Evolutionary conservation across 23 tunicate species (phyloP), one percentile per base, ranked within the genome.

Genomic region (Ciona savignyi): DNA sequence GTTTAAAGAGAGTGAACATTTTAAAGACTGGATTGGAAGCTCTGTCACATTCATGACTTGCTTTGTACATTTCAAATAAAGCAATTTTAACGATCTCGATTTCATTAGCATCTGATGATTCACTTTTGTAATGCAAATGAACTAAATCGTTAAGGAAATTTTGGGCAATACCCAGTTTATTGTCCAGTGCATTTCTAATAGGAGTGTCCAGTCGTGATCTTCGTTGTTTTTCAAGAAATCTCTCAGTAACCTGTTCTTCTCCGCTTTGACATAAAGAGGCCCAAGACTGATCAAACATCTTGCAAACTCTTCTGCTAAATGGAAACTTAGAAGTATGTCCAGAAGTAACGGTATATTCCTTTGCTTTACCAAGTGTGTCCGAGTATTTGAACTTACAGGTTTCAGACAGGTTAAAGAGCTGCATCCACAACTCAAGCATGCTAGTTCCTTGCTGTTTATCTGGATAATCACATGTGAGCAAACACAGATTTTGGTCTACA

Each of bases 401-500:
- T n/a, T 63, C 28, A 9, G 28, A 6, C 4, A 25, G 28, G 22
- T 4, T 63, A 22, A 63, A 63, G 6, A 63, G 4, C 4, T 23
- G 15, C 28, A 63, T 23, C 67, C 67, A 63, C 22, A 63, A 22
- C 22, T 63, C 67, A 4, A 11, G 67, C 28, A 63, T 63, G 4
- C 22, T 20, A 25, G 15, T 63, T n/a, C 22, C 6, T n/a, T 63
- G 6, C 4, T 23, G 4, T 22, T 63, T 42, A 6, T 9, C 9
- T 42, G 9, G 11, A 9, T 6, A 6, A 6, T 42, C 56, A 6
- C 15, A 6, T 4, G 22, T 11, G 6, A 83, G 34, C 30, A 83
- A 21, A 62, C 75, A 61, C 0, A 83, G 33, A 67, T 83, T 83
- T 25, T 75, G 66, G 73, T 75, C 74, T n/a, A 70, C 25, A 61